Evolutionary conservation across 53 echinoderm and acorn worm species (phyloP).

Genomic region (Patiria pectinifera): DNA sequence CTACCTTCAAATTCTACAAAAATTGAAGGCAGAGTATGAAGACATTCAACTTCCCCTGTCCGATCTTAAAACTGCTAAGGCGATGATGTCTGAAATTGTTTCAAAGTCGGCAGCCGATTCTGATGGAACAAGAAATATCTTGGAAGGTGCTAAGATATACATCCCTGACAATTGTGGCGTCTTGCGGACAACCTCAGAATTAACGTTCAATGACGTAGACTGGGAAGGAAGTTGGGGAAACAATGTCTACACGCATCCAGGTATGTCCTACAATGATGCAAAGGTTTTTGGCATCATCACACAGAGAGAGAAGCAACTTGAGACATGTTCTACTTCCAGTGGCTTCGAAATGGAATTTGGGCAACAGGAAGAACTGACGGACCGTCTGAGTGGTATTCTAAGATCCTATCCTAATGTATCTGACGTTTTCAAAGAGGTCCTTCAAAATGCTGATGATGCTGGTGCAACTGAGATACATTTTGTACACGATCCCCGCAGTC

Average conservation of each 20-base stretch:
- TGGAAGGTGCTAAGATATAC: neutral
- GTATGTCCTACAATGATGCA: neutral
- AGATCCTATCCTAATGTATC: constrained; percentile 75
- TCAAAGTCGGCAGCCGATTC: neutral
- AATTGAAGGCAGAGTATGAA: constrained; percentile 1
- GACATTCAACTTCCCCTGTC: neutral
- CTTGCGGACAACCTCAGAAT: constrained; percentile 3
- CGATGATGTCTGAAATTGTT: constrained; percentile 8
- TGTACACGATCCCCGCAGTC: constrained; percentile 78
- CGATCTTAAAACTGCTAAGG: constrained; percentile 43
- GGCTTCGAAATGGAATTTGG: constrained; percentile 73
- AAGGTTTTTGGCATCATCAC: constrained; percentile 8
- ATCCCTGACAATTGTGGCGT: constrained; percentile 12
- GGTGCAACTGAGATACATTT: constrained; percentile 85
- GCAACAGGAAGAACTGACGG: constrained; percentile 80
- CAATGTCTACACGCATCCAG: constrained; percentile 20
- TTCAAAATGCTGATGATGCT: constrained; percentile 98
- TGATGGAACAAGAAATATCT: neutral
- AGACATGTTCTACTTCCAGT: constrained; percentile 10
- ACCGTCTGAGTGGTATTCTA: constrained; percentile 77
- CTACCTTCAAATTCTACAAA: constrained; percentile 27
- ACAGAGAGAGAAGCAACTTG: constrained; percentile 37
- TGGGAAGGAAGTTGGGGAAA: neutral
- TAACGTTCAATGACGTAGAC: constrained; percentile 39
- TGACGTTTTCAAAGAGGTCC: constrained; percentile 87